Base-by-base conservation (phyloP, 2,113 vertebrate genomes). In the Hippolais icterina region DNA sequence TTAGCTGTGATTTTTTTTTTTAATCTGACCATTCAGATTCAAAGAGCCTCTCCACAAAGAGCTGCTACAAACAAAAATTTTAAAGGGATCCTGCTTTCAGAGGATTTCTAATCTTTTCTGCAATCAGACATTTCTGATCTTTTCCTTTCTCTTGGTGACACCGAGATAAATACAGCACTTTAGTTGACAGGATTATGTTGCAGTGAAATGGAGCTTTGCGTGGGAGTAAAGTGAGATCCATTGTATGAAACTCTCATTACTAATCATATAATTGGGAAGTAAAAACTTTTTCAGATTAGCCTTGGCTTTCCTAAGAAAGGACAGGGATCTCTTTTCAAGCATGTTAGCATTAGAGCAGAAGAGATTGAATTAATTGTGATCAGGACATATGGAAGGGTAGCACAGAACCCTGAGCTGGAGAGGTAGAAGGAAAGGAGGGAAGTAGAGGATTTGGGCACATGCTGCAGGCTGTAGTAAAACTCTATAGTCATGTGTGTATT, bases 201-300 rank as follows among this genome's bases (percentile, higher is more conserved):
- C 50, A 83, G 44, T 33, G 60, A 92, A 94, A 90, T 63, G 47
- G 29, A 90, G 68, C 33, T 90, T 44, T 46, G 20, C 12, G 31
- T 83, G 37, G 68, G 75, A 86, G 88, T 41, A 52, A 87, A 76
- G 33, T 66, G 79, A 96, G 75, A 90, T 50, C 52, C 42, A 59
- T 61, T 93, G 47, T 72, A 28, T 27, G 33, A 79, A 78, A 91
- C 31, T 87, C 59, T 28, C 63, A 80, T 91, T 71, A 53, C 61
- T 87, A 95, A 91, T 91, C 65, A 76, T 57, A 53, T 80, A 87
- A 95, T 88, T 90, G 82, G 47, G 81, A 66, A 93, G 39, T 39
- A 77, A 94, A 94, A 83, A 70, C 54, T 83, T 80, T 95, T 92
- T 92, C 87, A 88, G 46, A 84, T 76, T 85, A 94, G 68, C 35